These are phyloP conservation scores for Carpatolechia fugitivella DNA, from an alignment of 2,888 invertebrate genomes.

Conservation along the genomic window DNA sequence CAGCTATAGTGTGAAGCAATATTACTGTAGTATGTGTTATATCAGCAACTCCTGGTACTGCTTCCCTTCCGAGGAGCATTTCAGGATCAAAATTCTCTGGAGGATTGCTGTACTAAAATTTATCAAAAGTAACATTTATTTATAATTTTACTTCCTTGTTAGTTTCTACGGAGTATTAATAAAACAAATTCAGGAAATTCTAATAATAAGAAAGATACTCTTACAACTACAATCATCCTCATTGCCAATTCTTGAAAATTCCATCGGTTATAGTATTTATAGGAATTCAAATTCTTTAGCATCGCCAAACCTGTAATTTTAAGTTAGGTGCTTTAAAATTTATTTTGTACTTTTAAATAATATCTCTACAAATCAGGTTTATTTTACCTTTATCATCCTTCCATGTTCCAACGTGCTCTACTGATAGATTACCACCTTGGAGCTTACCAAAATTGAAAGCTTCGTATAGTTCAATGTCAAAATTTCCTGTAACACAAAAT, in stretches of 20 bases:
- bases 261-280: slow-evolving; percentile 53
- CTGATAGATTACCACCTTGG: slow-evolving; percentile 44
- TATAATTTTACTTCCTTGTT: background rate
- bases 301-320: background rate
- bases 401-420: slow-evolving; percentile 39
- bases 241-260: slow-evolving; percentile 44
- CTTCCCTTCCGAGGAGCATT: slow-evolving; percentile 28
- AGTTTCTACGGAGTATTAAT: background rate
- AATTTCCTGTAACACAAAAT: background rate
- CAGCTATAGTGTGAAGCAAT: slow-evolving; percentile 37
- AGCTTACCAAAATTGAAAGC: slow-evolving; percentile 53
- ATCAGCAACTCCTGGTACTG: slow-evolving; percentile 33
- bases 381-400: slow-evolving; percentile 24
- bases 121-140: background rate
- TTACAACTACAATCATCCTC: slow-evolving; percentile 50
- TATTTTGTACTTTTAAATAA: background rate
- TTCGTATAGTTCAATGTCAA: slow-evolving; percentile 37
- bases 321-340: background rate
- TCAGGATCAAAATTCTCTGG: slow-evolving; percentile 30
- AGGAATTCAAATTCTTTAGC: slow-evolving; percentile 31
- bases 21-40: slow-evolving; percentile 36
- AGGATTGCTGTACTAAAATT: slow-evolving; percentile 19
- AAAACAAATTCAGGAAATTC: background rate
- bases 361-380: background rate
- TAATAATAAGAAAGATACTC: slow-evolving; percentile 20